Percentiles rank a stretch among this genome's conserved stretches.
Evolutionary conservation across 1,140 invertebrate species (phyloP).

Genomic region (Forficula auricularia): DNA sequence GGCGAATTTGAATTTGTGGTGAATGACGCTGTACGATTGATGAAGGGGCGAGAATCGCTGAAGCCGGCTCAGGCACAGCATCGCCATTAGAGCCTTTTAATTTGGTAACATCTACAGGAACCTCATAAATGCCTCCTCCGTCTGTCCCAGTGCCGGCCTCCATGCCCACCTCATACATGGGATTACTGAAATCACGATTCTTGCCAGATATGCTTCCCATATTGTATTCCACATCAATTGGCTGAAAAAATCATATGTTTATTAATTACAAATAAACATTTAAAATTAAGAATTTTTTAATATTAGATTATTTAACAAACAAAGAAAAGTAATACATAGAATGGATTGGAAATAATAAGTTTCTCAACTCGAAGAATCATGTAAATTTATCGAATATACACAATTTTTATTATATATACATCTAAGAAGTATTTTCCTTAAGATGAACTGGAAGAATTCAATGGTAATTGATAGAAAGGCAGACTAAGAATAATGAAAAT

Average conservation of each 20-base stretch:
- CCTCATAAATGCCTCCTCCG: slow-evolving; percentile 52
- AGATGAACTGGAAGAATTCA: too few relatives aligned
- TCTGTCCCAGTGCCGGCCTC: slow-evolving; percentile 28
- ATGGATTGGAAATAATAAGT: too few relatives aligned
- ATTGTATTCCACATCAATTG: slow-evolving; percentile 57
- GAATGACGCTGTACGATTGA: slow-evolving; percentile 57
- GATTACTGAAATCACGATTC: slow-evolving; percentile 81
- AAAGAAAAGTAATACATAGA: neutral
- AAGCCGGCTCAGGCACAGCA: slow-evolving; percentile 34
- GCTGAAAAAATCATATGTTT: slow-evolving; percentile 30
- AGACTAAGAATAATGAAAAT: too few relatives aligned
- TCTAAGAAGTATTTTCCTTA: too few relatives aligned
- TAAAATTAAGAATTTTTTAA: too few relatives aligned
- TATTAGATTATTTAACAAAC: too few relatives aligned
- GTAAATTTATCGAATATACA: too few relatives aligned
- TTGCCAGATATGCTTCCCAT: slow-evolving; percentile 50
- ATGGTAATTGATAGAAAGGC: too few relatives aligned
- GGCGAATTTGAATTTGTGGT: slow-evolving; percentile 49
- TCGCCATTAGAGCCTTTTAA: slow-evolving; percentile 28
- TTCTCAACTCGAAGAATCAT: too few relatives aligned
- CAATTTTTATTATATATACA: too few relatives aligned
- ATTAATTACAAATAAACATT: slow-evolving; percentile 3
- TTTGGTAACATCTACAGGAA: slow-evolving; percentile 53
- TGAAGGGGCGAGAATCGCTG: slow-evolving; percentile 59
- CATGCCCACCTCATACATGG: slow-evolving; percentile 81